These are phyloP conservation scores for Micronisus gabar DNA, from an alignment of 2,113 vertebrate genomes.

Conservation along the genomic window DNA sequence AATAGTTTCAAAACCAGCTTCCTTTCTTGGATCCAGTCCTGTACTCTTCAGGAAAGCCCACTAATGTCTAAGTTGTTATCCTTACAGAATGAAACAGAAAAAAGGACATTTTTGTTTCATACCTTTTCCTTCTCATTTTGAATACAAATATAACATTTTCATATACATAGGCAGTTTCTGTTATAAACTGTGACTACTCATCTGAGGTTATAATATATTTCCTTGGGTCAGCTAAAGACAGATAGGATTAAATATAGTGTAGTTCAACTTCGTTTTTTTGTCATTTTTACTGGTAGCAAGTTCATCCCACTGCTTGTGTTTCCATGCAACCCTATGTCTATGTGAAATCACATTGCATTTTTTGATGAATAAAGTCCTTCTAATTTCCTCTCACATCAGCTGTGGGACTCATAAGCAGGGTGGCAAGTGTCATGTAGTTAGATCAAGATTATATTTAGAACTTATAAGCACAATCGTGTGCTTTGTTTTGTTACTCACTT, in stretches of 20 bases:
- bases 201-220: not conserved
- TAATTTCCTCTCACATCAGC: not conserved
- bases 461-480: not conserved
- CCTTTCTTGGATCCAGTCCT: not conserved
- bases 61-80: not conserved
- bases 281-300: not conserved
- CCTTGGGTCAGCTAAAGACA: not conserved
- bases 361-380: not conserved
- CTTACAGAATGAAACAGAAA: not conserved
- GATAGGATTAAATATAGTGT: not conserved
- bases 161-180: not conserved
- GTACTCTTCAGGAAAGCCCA: not conserved
- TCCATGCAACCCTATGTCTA: not conserved
- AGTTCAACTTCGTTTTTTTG: rapidly evolving
- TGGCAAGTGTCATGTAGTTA: not conserved
- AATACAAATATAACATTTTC: not conserved
- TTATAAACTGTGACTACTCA: not conserved
- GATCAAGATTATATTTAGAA: not conserved
- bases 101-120: not conserved
- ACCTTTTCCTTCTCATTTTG: not conserved
- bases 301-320: not conserved
- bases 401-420: not conserved
- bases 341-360: not conserved
- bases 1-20: not conserved
- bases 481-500: not conserved